phyloP scores from a whole-genome alignment of 2,113 vertebrate genomes.

The Taurulus bubalis region DNA sequence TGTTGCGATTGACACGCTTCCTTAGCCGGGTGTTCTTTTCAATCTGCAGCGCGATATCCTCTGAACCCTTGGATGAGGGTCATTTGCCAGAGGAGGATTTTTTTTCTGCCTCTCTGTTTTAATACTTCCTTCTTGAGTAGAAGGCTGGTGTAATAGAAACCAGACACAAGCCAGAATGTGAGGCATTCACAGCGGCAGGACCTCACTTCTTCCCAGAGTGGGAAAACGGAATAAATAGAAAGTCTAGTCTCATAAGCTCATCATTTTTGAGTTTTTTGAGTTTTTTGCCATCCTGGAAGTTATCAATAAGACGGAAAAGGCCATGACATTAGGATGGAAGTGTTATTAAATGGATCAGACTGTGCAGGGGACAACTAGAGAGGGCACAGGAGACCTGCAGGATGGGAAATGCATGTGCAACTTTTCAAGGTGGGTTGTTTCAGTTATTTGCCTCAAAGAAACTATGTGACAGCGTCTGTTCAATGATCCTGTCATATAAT shows the following conservation, averaged over 20 bases:
- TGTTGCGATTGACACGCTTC: constrained; percentile 64
- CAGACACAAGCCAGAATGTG: constrained; percentile 78
- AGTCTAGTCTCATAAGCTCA: constrained; percentile 2
- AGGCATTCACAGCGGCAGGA: constrained; percentile 66
- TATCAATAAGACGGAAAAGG: constrained; percentile 34
- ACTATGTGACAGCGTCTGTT: not conserved
- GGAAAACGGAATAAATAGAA: constrained; percentile 38
- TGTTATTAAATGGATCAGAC: constrained; percentile 39
- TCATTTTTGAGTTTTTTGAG: not conserved
- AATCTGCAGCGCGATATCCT: constrained; percentile 70
- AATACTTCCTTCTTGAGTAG: constrained; percentile 75
- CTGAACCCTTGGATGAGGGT: constrained; percentile 77
- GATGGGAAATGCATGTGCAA: constrained; percentile 63
- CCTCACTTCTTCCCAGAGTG: constrained; percentile 53
- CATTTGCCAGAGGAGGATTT: constrained; percentile 75
- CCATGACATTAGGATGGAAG: constrained; percentile 50
- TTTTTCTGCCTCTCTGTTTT: constrained; percentile 49
- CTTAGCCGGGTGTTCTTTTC: constrained; percentile 70
- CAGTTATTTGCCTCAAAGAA: constrained; percentile 4
- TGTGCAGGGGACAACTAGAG: constrained; percentile 50
- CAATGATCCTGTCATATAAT: not conserved
- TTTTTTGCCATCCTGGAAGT: constrained; percentile 25
- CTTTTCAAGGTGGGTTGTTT: constrained; percentile 79
- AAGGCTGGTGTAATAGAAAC: constrained; percentile 79
- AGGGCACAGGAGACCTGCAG: constrained; percentile 59